These are phyloP conservation scores for Enteromius mattozi DNA, from an alignment of 2,797 vertebrate species.

Conservation along the genomic window DNA sequence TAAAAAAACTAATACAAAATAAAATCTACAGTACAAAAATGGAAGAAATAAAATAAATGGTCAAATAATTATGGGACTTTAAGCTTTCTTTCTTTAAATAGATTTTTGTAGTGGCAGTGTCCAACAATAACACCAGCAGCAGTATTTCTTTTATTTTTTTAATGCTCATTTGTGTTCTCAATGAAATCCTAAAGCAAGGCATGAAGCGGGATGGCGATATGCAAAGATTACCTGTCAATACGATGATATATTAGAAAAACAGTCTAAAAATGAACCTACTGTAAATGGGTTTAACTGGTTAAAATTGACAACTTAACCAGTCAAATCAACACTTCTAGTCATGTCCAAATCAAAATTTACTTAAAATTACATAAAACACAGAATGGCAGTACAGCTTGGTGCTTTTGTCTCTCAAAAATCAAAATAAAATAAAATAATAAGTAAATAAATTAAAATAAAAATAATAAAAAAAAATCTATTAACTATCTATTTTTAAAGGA, in stretches of 20 bases:
- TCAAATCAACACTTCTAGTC: not conserved
- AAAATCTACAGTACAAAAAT: not conserved
- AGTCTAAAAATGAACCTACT: not conserved
- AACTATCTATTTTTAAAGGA: no score
- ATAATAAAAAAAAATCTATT: no score
- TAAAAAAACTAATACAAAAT: not conserved
- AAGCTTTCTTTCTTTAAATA: not conserved
- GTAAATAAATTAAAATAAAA: no score
- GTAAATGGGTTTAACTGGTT: not conserved
- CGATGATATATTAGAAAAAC: not conserved
- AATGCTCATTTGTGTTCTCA: not conserved
- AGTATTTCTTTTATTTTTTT: not conserved
- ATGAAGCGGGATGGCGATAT: not conserved
- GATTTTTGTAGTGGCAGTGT: not conserved
- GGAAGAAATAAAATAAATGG: not conserved
- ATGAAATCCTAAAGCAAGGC: not conserved
- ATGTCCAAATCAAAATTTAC: not conserved
- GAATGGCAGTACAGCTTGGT: not conserved
- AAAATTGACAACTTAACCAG: not conserved
- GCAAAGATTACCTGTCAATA: not conserved
- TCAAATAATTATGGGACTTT: not conserved
- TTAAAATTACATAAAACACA: not conserved
- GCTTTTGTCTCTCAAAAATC: no score
- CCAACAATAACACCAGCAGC: not conserved
- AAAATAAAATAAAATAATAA: no score